Percentiles rank a stretch among this genome's conserved stretches.
Evolutionary conservation across 2,888 invertebrate genomes (phyloP).

Genomic region (Cyaniris semiargus): DNA sequence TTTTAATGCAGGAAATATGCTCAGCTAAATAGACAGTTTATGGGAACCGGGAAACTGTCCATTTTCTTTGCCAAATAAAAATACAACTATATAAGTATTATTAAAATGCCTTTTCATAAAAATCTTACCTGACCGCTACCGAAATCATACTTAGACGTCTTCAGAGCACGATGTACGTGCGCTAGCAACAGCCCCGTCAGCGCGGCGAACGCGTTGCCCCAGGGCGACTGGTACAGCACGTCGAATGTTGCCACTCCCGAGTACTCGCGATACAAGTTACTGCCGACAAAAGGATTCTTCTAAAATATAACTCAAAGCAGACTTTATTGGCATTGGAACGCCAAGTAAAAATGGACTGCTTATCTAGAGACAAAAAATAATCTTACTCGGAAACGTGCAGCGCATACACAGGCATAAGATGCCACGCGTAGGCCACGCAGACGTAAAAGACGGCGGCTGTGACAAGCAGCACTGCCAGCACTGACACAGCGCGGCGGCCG

Average conservation of each 20-base stretch:
- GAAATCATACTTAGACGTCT: slow-evolving; percentile 42
- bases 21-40: too few species aligned
- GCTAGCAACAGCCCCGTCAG: slow-evolving; percentile 68
- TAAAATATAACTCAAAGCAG: not conserved
- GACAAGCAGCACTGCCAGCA: slow-evolving; percentile 51
- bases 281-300: slow-evolving; percentile 39
- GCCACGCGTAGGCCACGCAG: slow-evolving; percentile 59
- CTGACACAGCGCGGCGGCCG: slow-evolving; percentile 52
- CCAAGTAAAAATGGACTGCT: too few species aligned
- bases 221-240: slow-evolving; percentile 72
- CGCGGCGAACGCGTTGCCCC: slow-evolving; percentile 67
- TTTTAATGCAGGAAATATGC: not conserved
- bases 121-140: not conserved
- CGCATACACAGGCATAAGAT: slow-evolving; percentile 62
- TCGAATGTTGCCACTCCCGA: slow-evolving; percentile 61
- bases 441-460: slow-evolving; percentile 49
- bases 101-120: not conserved
- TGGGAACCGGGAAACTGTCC: not conserved
- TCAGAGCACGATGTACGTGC: slow-evolving; percentile 57
- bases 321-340: too few species aligned
- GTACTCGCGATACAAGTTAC: slow-evolving; percentile 61
- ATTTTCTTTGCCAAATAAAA: not conserved
- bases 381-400: slow-evolving; percentile 70
- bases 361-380: not conserved
- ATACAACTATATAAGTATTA: not conserved